Conservation (phyloP, 2,113 vertebrate species). For the Sialia sialis region DNA sequence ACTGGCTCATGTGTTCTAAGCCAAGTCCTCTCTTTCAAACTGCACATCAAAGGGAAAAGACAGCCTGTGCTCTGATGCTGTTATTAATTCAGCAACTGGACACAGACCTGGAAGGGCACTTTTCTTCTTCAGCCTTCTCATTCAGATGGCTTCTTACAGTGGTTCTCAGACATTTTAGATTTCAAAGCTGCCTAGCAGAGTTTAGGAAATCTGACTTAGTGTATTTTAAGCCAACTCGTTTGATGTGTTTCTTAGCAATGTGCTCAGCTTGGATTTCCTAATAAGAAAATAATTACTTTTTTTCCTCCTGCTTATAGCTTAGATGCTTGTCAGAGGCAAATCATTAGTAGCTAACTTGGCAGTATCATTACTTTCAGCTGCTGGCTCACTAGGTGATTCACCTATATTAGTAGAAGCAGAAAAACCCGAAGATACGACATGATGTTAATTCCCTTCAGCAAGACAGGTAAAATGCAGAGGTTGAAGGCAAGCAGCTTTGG, state of each 20-base stretch:
- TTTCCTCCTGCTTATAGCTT: background rate
- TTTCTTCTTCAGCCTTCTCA: background rate
- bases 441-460: background rate
- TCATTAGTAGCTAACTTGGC: background rate
- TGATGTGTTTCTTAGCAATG: background rate
- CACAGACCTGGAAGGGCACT: background rate
- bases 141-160: background rate
- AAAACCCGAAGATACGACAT: background rate
- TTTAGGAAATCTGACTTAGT: background rate
- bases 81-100: background rate
- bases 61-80: background rate
- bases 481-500: background rate
- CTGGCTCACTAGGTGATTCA: background rate
- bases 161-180: background rate
- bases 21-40: background rate
- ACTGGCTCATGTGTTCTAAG: background rate
- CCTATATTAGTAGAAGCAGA: background rate
- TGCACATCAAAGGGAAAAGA: background rate
- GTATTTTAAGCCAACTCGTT: background rate
- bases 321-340: background rate
- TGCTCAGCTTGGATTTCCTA: background rate
- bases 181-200: background rate
- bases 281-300: background rate
- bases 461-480: constrained; percentile 30
- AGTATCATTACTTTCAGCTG: background rate